Evolutionary conservation across 2,888 invertebrate genomes (phyloP), one percentile per base, ranked within the genome.

Genomic region (Sinohyriopsis cumingii): DNA sequence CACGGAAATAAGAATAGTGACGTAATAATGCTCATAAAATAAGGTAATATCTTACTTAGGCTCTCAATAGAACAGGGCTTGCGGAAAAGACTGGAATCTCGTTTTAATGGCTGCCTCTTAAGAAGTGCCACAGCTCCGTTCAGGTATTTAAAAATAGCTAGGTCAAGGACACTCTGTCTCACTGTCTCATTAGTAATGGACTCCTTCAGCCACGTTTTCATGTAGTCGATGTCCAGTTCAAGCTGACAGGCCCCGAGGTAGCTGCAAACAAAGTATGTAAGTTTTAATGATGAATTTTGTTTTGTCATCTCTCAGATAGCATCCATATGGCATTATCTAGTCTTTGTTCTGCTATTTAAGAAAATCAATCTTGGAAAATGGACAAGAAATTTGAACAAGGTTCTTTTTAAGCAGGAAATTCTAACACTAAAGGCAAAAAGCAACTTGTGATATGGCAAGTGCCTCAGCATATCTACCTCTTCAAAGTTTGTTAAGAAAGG

Each of bases 241-340:
- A 89, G 83, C 76, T 88, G 89, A 66, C 82, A 83, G 7, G 89
- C 89, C n/a, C 89, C 89, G 62, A 78, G 72, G 63, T 85, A 79
- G 72, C 89, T 89, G 82, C 4, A 82, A 72, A n/a, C 70, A 56
- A 69, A 53, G 56, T 55, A 24, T 5, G 20, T 20, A 22, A 4
- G 20, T 22, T 53, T 15, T 45, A 66, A 22, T 45, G 24, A 59
- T 59, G 24, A 3, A 25, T 20, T 63, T 20, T 53, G 15, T 9
- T 22, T 7, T 20, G 12, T 12, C 2, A 22, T 59, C 22, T 59
- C 19, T 22, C 15, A 22, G 57, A 57, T 15, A 22, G 9, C 12
- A 18, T 57, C 57, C 57, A 4, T 24, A 57, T 12, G 18, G 9
- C 57, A 57, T 19, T 57, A 22, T 12, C 57, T 3, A 57, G 57